These are phyloP conservation scores for Paramuricea clavata DNA, from an alignment of 92 coral and sea anemone species.

Conservation along the genomic window DNA sequence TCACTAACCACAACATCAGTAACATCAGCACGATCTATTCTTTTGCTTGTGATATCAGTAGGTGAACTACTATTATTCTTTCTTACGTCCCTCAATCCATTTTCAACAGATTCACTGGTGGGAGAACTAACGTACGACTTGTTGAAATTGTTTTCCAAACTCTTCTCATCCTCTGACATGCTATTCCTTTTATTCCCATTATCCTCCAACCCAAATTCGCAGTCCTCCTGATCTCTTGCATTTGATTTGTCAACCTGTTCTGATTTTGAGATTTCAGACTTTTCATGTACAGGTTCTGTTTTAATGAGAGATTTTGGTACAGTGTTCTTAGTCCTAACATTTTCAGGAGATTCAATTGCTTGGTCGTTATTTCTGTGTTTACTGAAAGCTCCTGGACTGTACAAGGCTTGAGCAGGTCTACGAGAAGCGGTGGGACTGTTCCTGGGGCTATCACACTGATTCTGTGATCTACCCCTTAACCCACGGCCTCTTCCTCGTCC, in stretches of 20 bases:
- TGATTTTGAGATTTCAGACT: neutral
- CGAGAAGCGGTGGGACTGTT: conserved; percentile 24
- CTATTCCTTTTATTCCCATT: neutral
- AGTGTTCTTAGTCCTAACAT: neutral
- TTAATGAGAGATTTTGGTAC: neutral
- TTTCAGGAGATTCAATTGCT: neutral
- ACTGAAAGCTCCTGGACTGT: conserved; percentile 83
- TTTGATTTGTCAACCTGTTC: neutral
- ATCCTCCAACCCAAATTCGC: neutral
- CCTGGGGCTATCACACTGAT: neutral
- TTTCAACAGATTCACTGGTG: neutral
- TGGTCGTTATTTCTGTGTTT: conserved; percentile 15
- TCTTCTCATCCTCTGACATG: neutral
- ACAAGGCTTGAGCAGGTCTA: conserved; percentile 82
- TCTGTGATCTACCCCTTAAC: conserved; percentile 36
- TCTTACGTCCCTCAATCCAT: neutral
- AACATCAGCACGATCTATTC: neutral
- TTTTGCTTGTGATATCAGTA: neutral
- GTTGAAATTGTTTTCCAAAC: neutral
- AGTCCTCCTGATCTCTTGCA: neutral
- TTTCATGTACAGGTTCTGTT: neutral
- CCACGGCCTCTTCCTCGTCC: neutral
- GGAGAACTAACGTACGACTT: neutral
- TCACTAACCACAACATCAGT: neutral
- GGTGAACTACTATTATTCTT: neutral